These are phyloP conservation scores for Drosophila flavopinicola DNA, from an alignment of 2,888 invertebrate genomes.

Conservation along the genomic window DNA sequence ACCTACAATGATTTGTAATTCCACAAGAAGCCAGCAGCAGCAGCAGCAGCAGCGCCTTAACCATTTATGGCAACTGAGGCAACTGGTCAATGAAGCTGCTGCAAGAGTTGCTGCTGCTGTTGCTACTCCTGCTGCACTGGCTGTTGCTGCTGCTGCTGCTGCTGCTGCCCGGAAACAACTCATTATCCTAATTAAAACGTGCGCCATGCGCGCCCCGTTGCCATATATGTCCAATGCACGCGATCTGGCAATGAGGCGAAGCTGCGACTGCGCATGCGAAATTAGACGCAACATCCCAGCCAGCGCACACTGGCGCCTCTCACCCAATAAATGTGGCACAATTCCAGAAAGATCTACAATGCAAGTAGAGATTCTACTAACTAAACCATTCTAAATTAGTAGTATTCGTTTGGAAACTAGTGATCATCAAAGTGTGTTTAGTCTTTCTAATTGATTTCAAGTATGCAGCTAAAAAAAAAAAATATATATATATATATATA, in stretches of 20 bases:
- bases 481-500: no score
- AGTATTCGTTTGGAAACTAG: no score
- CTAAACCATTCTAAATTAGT: no score
- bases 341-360: no score
- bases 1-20: slow-evolving; percentile 78
- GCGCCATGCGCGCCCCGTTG: slow-evolving; percentile 78
- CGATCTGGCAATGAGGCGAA: slow-evolving; percentile 80
- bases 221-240: slow-evolving; percentile 82
- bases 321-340: neutral
- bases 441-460: no score
- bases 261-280: slow-evolving; percentile 65
- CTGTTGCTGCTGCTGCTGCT: slow-evolving; percentile 20
- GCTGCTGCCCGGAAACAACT: slow-evolving; percentile 81
- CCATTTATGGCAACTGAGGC: slow-evolving; percentile 60
- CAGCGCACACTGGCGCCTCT: slow-evolving; percentile 5
- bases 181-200: slow-evolving; percentile 84
- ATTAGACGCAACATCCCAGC: slow-evolving; percentile 60
- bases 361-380: no score
- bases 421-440: no score
- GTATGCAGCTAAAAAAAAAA: no score
- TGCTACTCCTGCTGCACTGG: slow-evolving; percentile 8
- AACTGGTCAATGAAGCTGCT: slow-evolving; percentile 44
- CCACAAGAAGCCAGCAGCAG: slow-evolving; percentile 46
- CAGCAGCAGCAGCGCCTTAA: slow-evolving; percentile 26
- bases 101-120: slow-evolving; percentile 21